Percentiles rank a stretch among this genome's conserved stretches.
Conservation (phyloP, 2,888 invertebrate species). For the Trimorus sp. region DNA sequence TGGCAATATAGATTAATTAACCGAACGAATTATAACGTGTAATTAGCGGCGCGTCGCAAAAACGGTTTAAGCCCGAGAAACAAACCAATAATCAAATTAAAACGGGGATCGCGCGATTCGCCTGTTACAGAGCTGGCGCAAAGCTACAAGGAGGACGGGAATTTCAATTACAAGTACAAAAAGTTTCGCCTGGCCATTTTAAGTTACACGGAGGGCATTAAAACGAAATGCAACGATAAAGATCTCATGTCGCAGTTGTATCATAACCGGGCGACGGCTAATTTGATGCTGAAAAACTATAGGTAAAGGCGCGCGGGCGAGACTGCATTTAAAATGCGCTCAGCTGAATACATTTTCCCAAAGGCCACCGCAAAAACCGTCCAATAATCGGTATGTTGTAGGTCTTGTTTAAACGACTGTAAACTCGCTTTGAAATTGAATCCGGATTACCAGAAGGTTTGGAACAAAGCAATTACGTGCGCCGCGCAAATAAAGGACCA, state of each 20-base stretch:
- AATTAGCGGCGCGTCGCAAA: too few species aligned
- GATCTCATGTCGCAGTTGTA: conserved; percentile 91
- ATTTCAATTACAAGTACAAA: conserved; percentile 96
- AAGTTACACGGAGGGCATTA: conserved; percentile 95
- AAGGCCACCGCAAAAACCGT: conserved; percentile 3
- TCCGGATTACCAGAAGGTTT: conserved; percentile 89
- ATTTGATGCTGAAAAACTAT: conserved; percentile 92
- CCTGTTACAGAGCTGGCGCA: conserved; percentile 87
- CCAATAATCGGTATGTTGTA: conserved; percentile 67
- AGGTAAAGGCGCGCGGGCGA: conserved; percentile 81
- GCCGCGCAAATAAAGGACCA: conserved; percentile 86
- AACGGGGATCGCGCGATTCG: background rate
- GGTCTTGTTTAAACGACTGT: conserved; percentile 91
- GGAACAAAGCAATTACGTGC: conserved; percentile 89
- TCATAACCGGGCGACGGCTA: conserved; percentile 95
- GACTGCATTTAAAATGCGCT: background rate
- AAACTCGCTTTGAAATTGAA: conserved; percentile 89
- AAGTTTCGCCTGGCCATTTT: conserved; percentile 94
- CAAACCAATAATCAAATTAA: conserved; percentile 13
- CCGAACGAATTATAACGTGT: too few species aligned
- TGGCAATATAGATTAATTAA: too few species aligned
- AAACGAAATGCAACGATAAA: conserved; percentile 86
- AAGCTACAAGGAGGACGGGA: conserved; percentile 97
- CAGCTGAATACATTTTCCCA: background rate
- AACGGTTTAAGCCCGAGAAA: too few species aligned